A percentile compares a stretch with the other conserved stretches of the same genome.
Evolutionary conservation across 2,797 vertebrate species (phyloP).

Genomic region (Psittacula echo): DNA sequence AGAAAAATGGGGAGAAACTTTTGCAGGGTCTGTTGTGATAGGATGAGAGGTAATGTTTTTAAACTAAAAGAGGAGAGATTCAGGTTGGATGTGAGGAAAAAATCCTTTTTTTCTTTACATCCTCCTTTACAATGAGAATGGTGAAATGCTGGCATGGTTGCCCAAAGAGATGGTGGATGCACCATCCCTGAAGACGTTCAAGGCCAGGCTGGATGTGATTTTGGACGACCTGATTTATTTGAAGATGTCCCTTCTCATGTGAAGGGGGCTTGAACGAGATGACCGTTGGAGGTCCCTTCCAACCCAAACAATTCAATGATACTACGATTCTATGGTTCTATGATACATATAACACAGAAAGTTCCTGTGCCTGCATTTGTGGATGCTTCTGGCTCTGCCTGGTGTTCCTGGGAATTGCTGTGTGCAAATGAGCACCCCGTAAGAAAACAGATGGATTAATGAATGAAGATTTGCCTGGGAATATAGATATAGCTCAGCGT

Average conservation of each 20-base stretch:
- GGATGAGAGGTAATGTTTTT: neutral
- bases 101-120: neutral
- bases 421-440: too few relatives aligned
- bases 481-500: neutral
- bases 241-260: neutral
- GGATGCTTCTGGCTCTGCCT: neutral
- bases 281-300: neutral
- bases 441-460: neutral
- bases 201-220: too few relatives aligned
- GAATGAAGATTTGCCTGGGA: neutral
- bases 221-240: neutral
- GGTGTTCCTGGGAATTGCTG: neutral
- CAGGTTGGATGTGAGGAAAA: neutral
- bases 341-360: rapidly evolving
- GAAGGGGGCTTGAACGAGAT: neutral
- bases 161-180: too few relatives aligned
- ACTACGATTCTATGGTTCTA: neutral
- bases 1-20: neutral
- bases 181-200: too few relatives aligned
- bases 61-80: neutral
- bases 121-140: too few relatives aligned
- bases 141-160: too few relatives aligned
- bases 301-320: neutral
- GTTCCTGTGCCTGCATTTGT: rapidly evolving
- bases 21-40: neutral